phyloP scores from a whole-genome alignment of 2,113 vertebrate genomes.

The Equus quagga region DNA sequence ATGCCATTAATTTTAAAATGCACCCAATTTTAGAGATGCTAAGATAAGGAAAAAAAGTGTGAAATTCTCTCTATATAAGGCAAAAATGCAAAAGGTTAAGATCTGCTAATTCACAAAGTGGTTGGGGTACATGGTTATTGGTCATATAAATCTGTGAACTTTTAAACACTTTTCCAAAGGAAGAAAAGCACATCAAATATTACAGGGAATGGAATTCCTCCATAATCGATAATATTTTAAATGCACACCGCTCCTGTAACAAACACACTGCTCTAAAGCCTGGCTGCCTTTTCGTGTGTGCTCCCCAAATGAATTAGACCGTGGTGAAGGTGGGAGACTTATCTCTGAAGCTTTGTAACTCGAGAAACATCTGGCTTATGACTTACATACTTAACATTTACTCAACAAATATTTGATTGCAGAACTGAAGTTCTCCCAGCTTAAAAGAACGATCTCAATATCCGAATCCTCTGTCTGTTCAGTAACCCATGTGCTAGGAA shows the following conservation, averaged over 20 bases:
- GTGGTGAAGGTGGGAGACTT: not conserved
- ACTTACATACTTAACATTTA: not conserved
- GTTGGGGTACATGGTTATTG: not conserved
- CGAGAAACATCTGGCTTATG: not conserved
- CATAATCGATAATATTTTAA: not conserved
- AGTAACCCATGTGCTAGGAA: not conserved
- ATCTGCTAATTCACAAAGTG: not conserved
- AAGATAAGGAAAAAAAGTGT: not conserved
- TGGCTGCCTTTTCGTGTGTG: not conserved
- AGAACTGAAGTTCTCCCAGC: not conserved
- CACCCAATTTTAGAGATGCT: not conserved
- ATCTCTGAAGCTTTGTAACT: not conserved
- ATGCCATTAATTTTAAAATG: not conserved
- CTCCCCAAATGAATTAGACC: not conserved
- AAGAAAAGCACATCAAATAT: not conserved
- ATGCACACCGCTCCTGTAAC: not conserved
- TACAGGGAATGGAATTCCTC: not conserved
- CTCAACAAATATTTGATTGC: not conserved
- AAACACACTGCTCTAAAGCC: not conserved
- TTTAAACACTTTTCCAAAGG: not conserved
- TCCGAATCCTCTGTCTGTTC: not conserved
- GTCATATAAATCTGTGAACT: not conserved
- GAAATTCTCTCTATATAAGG: not conserved
- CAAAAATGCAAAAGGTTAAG: conserved; percentile 22
- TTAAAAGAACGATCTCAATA: conserved; percentile 35